Base-by-base conservation (phyloP, 2,888 invertebrate species). In the Drosophila longiperda region DNA sequence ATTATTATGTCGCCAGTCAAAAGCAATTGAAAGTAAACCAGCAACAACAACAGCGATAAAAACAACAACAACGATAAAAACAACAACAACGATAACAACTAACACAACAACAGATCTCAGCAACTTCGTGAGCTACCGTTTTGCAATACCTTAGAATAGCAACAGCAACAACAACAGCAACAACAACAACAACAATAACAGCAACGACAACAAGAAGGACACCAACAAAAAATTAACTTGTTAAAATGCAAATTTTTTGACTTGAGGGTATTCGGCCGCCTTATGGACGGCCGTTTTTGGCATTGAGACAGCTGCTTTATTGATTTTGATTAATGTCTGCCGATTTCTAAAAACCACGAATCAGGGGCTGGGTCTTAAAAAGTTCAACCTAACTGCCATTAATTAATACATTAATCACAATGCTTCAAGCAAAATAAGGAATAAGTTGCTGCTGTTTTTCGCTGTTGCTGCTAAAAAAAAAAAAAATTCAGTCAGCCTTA, bases 81-180 rank as follows among this genome's bases (percentile, higher is more conserved):
- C 57, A 60, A 42, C 60, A 72, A 62, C 60, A 72, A 62, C 71
- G 62, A 49, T 50, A 70, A 57, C 73, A 73, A 33, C 60, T 59
- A 9, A 36, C 48, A 59, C 66, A 64, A 23, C 63, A 63, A n/a
- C 55, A 53, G 50, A 61, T 60, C 73, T 54, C 69, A 32, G 68
- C 66, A 83, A 90, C 82, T 83, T 90, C 90, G 91, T 90, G 90
- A 77, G 90, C 90, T 90, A 90, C 90, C 71, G 90, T 91, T 90
- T 87, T 84, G 76, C 84, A 90, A 87, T 85, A 82, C 66, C 66
- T 80, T 75, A 87, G 88, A 82, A 76, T 74, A 73, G 32, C n/a
- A 66, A 34, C 40, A 60, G 57, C 65, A 66, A 60, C 62, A 49
- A 54, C 32, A 60, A 58, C 36, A 64, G 65, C 73, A 68, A 75